Evolutionary conservation across 2,888 invertebrate species (phyloP), one percentile per base, ranked within the genome.

Genomic region (Pandemis corylana): DNA sequence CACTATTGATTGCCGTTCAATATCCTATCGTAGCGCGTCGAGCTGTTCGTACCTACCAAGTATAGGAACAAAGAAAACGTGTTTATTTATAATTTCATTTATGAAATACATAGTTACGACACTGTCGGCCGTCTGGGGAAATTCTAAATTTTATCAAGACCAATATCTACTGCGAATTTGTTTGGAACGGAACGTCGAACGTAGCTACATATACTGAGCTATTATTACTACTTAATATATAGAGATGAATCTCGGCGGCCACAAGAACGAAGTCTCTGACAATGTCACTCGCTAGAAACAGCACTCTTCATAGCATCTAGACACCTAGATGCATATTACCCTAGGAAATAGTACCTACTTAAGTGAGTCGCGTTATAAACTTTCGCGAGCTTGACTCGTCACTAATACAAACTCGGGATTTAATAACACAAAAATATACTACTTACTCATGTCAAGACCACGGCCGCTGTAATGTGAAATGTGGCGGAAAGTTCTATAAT

Each of bases 1-100:
- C 83, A 72, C 81, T 85, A 88, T 86, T 88, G 89, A 89, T 90
- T 89, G 82, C 80, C 78, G 78, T 77, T 82, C 79, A 80, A 80
- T 80, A 75, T 76, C n/a, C 53, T 49, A 36, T 41, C 64, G 28
- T 28, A 28, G 49, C 15, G 46, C 44, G 20, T 20, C 20, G 63
- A 63, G 63, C 20, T 44, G 6, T 10, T 15, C n/a, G n/a, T 15
- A 42, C 41, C 15, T 15, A 42, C 41, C 15, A 63, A 42, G 13
- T 13, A 36, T 10, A 20, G 20, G 20, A 20, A 7, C 44, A 7
- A 44, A 44, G 44, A 7, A 49, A 49, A n/a, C 15, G 3, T 20
- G 56, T 9, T 15, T 20, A 56, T 9, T 15, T 53, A 53, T 53
- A 7, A 12, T 46, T 2, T 46, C 46, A 12, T 10, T 46, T 46